Base-by-base conservation (phyloP, 2,888 invertebrate genomes). In the Micoletzkya japonica region DNA sequence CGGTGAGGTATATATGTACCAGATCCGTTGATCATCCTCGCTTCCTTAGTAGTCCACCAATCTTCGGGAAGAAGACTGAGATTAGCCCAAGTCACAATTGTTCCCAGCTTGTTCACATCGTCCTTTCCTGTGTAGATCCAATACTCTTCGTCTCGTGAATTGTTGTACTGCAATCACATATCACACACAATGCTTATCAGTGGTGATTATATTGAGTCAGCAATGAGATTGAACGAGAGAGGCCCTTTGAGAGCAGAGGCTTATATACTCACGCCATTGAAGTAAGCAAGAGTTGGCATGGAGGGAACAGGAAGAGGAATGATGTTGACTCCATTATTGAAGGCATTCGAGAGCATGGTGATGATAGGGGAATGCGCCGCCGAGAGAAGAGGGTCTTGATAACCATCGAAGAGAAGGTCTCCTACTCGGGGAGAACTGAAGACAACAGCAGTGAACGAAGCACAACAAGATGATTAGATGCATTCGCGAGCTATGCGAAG, bases 101-200 rank as follows among this genome's bases (percentile, higher is more conserved):
- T 58, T 50, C 81, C 82, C 14, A 81, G 49, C 49, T 77, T 64
- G 37, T 76, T 64, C 7, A 79, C 75, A 64, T 82, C 72, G 2
- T 69, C 72, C 60, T 77, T 82, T 4, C 83, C 83, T 2, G 83
- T 82, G 36, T 78, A 59, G 17, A 83, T 70, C 75, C 77, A 77
- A 56, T 83, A 83, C 28, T 75, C 74, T 44, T 80, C 81, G 59
- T 83, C 83, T 34, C 79, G 60, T 1, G 79, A 79, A 68, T 81
- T 81, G 73, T 83, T 83, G 69, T 83, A 83, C 82, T 81, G 70
- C 50, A 79, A 73, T 26, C n/a, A n/a, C n/a, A n/a, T n/a, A n/a
- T n/a, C n/a, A n/a, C n/a, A n/a, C n/a, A n/a, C n/a, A n/a, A n/a
- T n/a, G n/a, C n/a, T n/a, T n/a, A n/a, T n/a, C n/a, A n/a, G n/a